Conservation (phyloP, 2,888 invertebrate genomes). For the Aelia acuminata region DNA sequence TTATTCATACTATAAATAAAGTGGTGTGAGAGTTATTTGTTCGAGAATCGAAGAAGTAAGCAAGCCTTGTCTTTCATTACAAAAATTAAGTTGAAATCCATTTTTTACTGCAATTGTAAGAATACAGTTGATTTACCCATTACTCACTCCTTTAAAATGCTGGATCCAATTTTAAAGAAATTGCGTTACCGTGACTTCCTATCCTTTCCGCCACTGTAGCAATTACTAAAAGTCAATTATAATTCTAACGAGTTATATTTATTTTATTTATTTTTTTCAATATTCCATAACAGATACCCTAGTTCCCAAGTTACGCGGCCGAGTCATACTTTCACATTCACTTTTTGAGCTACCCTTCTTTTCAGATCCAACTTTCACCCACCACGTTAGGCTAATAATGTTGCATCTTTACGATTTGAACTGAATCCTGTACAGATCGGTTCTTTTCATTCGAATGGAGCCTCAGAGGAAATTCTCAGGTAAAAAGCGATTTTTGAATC, state of each 20-base stretch:
- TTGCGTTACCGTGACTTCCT: neutral
- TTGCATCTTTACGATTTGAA: neutral
- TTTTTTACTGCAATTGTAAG: too few species aligned
- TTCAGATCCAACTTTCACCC: neutral
- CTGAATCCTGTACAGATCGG: neutral
- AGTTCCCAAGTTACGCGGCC: neutral
- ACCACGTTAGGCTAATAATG: neutral
- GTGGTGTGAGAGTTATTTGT: too few species aligned
- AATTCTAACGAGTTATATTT: too few species aligned
- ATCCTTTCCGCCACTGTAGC: neutral
- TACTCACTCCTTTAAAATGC: too few species aligned
- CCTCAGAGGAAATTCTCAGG: neutral
- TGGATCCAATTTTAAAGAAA: neutral
- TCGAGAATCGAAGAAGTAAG: too few species aligned
- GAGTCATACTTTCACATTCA: conserved; percentile 23
- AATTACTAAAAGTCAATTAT: neutral
- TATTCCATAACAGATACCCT: neutral
- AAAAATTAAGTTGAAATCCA: too few species aligned
- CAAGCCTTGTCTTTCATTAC: too few species aligned
- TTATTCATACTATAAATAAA: too few species aligned
- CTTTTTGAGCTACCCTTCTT: neutral
- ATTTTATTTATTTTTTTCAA: too few species aligned
- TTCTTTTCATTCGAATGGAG: neutral
- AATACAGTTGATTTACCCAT: too few species aligned
- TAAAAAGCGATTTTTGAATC: neutral